A percentile compares a stretch with the other conserved stretches of the same genome.
Evolutionary conservation across 2,888 invertebrate species (phyloP).

Genomic region (Microctonus aethiopoides): DNA sequence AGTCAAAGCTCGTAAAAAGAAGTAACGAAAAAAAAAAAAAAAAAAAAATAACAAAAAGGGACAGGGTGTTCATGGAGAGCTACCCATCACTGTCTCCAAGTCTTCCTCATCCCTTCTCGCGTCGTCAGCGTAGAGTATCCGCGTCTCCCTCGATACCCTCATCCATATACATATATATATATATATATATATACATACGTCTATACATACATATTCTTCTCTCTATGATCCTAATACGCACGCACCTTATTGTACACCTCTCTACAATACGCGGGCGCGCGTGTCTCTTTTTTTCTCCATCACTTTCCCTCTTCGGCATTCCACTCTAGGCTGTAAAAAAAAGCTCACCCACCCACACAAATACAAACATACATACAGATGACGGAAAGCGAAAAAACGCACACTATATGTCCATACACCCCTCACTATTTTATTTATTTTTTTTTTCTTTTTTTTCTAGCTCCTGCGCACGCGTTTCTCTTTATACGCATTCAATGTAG

Average conservation of each 20-base stretch:
- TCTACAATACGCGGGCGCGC: slow-evolving; percentile 1
- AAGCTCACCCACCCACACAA: neutral
- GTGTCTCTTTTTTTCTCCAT: slow-evolving; percentile 1
- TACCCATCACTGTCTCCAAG: slow-evolving; percentile 24
- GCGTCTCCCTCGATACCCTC: neutral
- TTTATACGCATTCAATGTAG: slow-evolving; percentile 23
- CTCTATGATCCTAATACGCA: slow-evolving; percentile 5
- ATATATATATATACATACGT: slow-evolving; percentile 11
- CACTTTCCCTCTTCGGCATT: neutral
- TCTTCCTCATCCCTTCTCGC: slow-evolving; percentile 20
- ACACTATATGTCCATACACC: neutral
- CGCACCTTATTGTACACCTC: slow-evolving; percentile 6
- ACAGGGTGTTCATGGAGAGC: slow-evolving; percentile 12
- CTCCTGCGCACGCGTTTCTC: slow-evolving; percentile 23
- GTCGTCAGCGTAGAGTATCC: slow-evolving; percentile 7
- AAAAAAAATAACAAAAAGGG: neutral
- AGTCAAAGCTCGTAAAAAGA: neutral
- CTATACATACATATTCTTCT: neutral
- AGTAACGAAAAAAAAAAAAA: neutral
- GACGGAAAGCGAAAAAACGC: slow-evolving; percentile 15
- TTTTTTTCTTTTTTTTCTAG: slow-evolving; percentile 13
- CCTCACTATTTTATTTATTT: neutral
- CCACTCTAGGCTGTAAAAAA: neutral
- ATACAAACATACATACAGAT: slow-evolving; percentile 10
- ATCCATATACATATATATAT: neutral